Conservation (phyloP, 1,140 invertebrate genomes). For the Planococcus citri region DNA sequence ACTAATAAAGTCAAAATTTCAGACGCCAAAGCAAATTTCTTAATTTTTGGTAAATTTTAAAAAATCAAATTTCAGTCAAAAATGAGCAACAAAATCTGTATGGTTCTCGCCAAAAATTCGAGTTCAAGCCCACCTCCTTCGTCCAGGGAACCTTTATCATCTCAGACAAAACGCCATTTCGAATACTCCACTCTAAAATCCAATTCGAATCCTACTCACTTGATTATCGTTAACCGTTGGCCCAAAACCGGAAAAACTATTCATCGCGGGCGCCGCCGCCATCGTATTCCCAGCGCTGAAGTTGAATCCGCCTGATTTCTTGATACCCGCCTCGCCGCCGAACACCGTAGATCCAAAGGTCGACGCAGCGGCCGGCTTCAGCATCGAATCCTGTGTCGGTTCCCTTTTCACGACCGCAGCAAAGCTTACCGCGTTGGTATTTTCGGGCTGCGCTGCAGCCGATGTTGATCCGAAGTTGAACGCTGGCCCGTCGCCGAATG, state of each 20-base stretch:
- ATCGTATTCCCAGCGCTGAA: background rate
- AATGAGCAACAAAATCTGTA: too few species aligned
- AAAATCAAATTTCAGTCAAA: too few species aligned
- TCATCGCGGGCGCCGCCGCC: background rate
- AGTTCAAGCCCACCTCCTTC: too few species aligned
- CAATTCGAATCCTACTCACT: background rate
- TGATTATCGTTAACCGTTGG: background rate
- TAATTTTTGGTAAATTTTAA: too few species aligned
- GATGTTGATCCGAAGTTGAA: background rate
- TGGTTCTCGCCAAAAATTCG: too few species aligned
- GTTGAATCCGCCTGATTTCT: background rate
- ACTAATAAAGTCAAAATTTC: too few species aligned
- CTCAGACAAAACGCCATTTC: too few species aligned
- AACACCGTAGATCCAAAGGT: background rate
- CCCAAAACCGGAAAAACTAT: background rate
- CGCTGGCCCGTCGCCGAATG: background rate
- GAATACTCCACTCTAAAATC: too few species aligned
- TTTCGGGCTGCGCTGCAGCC: background rate
- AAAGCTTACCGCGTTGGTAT: background rate
- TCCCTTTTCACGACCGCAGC: background rate
- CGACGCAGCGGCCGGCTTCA: background rate
- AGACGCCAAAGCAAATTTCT: too few species aligned
- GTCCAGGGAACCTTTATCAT: too few species aligned
- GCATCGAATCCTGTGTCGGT: background rate
- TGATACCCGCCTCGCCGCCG: background rate